These are phyloP conservation scores for Periophthalmus magnuspinnatus DNA, from an alignment of 2,797 vertebrate species.

Conservation along the genomic window DNA sequence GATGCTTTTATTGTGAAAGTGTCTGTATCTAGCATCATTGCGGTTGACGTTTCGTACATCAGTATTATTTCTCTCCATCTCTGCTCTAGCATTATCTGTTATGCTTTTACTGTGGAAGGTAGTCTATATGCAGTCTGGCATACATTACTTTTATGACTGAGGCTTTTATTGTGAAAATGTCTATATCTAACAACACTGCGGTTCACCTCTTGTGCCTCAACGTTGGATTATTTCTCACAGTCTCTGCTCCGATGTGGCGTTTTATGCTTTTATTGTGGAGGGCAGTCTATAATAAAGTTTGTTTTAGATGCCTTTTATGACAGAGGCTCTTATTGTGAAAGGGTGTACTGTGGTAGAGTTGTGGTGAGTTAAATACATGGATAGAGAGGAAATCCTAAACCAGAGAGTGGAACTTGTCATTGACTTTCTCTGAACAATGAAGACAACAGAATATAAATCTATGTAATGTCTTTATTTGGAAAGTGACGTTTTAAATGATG, in stretches of 20 bases:
- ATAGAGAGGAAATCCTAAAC: background rate
- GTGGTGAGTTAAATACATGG: background rate
- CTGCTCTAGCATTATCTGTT: too few species aligned
- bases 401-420: background rate
- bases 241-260: background rate
- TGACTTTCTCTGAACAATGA: background rate
- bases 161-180: too few species aligned
- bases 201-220: background rate
- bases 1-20: too few species aligned
- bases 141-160: too few species aligned
- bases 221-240: background rate
- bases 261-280: slow-evolving; percentile 1
- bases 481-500: background rate
- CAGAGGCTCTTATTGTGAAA: background rate
- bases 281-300: background rate
- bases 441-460: background rate
- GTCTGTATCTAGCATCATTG: too few species aligned
- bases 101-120: too few species aligned
- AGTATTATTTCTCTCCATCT: background rate
- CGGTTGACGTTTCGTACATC: background rate
- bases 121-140: too few species aligned
- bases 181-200: too few species aligned
- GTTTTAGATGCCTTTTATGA: background rate
- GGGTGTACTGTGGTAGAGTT: background rate
- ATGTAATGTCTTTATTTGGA: too few species aligned